Base-by-base conservation (phyloP, 1,140 invertebrate species). In the Papilio aristodemus region DNA sequence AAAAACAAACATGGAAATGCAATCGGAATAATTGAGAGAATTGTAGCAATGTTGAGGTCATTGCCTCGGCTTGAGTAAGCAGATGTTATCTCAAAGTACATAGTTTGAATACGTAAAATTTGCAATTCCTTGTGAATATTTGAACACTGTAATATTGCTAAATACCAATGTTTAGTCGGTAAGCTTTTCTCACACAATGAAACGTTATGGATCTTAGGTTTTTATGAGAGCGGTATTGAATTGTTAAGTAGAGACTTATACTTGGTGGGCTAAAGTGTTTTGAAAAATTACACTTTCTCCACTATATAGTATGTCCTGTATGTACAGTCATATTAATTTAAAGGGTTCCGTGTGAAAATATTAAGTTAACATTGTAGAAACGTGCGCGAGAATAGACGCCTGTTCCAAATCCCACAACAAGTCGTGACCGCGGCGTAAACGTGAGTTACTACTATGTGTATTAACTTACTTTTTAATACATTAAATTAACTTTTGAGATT, bases 351-450 rank as follows among this genome's bases (percentile, higher is more conserved):
- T 72, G 71, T 67, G 68, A 75, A 71, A 70, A 75, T 67, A 46
- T 62, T 75, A 71, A 78, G 38, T 13, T n/a, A 54, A 10, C 19
- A 71, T 66, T 54, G 66, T 63, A 32, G 32, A 68, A 62, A 60
- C 68, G 60, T 75, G 71, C 78, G 74, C 76, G 75, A 75, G 76
- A 80, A 76, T 69, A 39, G 70, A 63, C 63, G 39, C 57, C 68
- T 76, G 85, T 63, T 75, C 81, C 75, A 77, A 78, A 85, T 89
- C 85, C 85, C 86, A 89, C 85, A 86, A 75, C 58, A 14, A 63
- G 32, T 81, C 84, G 81, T 87, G 84, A 85, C 78, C 69, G 64
- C 73, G 74, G 79, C 72, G 69, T 32, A 72, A 75, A 85, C 84
- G 82, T 86, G 87, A 89, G 79, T 38, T 62, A n/a, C n/a, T n/a